A percentile compares a stretch with the other conserved stretches of the same genome.
Evolutionary conservation across 1,140 invertebrate genomes (phyloP).

Genomic region (Agrypnia vestita): DNA sequence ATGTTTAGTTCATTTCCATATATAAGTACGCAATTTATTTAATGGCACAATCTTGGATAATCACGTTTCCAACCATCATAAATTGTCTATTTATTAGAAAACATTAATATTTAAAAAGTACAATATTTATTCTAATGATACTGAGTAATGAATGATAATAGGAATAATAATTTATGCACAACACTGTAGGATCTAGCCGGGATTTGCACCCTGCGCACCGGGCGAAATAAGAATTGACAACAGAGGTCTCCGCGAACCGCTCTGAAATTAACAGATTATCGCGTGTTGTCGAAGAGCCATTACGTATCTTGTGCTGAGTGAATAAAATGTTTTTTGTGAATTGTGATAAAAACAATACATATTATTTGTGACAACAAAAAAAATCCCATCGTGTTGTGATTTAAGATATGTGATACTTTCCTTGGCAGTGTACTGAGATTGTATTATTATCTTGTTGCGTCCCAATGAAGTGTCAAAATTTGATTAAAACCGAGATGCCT

Average conservation of each 20-base stretch:
- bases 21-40: too few relatives aligned
- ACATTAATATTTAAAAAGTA: too few relatives aligned
- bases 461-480: slow-evolving; percentile 66
- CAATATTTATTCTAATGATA: too few relatives aligned
- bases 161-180: too few relatives aligned
- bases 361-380: slow-evolving; percentile 31
- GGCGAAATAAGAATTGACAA: not conserved
- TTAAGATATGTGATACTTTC: slow-evolving; percentile 71
- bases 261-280: slow-evolving; percentile 45
- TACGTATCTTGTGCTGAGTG: slow-evolving; percentile 45
- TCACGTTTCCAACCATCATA: too few relatives aligned
- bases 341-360: slow-evolving; percentile 48
- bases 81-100: too few relatives aligned
- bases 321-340: slow-evolving; percentile 50
- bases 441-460: slow-evolving; percentile 69
- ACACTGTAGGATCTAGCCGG: not conserved
- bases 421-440: slow-evolving; percentile 74
- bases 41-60: too few relatives aligned
- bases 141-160: too few relatives aligned
- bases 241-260: slow-evolving; percentile 40
- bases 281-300: slow-evolving; percentile 40
- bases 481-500: slow-evolving; percentile 69
- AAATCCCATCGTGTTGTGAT: slow-evolving; percentile 28
- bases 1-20: too few relatives aligned
- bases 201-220: slow-evolving; percentile 6